These are phyloP conservation scores for Polyodon spathula DNA, from an alignment of 2,113 vertebrate species.

Conservation along the genomic window DNA sequence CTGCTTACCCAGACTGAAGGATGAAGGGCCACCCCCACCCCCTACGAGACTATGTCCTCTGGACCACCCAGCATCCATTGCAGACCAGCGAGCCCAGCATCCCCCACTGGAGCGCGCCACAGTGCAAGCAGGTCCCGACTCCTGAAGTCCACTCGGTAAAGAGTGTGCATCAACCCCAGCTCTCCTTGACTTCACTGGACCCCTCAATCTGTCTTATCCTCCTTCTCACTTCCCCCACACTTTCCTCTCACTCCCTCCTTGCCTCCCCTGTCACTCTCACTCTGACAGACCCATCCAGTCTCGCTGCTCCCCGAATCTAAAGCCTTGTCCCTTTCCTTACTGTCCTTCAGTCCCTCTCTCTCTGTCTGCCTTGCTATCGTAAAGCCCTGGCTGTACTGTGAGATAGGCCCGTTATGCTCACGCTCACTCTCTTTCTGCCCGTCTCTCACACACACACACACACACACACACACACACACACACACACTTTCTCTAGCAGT, in stretches of 20 bases:
- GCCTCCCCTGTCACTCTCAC: too few species aligned
- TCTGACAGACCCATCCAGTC: too few species aligned
- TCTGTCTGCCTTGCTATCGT: too few species aligned
- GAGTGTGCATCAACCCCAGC: too few species aligned
- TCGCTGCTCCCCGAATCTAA: too few species aligned
- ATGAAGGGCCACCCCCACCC: constrained; percentile 35
- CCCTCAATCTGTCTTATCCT: background rate
- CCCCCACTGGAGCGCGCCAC: constrained; percentile 11
- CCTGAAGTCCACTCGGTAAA: too few species aligned
- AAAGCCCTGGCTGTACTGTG: too few species aligned
- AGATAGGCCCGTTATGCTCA: constrained; percentile 1
- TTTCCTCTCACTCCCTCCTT: too few species aligned
- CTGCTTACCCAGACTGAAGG: constrained; percentile 56
- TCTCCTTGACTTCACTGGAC: too few species aligned
- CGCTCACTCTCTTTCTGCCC: constrained; percentile 11
- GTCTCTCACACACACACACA: constrained; percentile 24
- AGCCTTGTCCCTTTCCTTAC: too few species aligned
- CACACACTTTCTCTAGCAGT: constrained; percentile 29
- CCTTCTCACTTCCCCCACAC: too few species aligned
- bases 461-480: constrained; percentile 14
- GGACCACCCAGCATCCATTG: constrained; percentile 41
- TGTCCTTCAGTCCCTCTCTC: too few species aligned
- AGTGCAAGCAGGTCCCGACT: background rate
- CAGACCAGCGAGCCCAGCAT: constrained; percentile 22
- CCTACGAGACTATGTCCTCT: constrained; percentile 26